Evolutionary conservation across 2,113 vertebrate species (phyloP).

Genomic region (Hemiprocne comata): DNA sequence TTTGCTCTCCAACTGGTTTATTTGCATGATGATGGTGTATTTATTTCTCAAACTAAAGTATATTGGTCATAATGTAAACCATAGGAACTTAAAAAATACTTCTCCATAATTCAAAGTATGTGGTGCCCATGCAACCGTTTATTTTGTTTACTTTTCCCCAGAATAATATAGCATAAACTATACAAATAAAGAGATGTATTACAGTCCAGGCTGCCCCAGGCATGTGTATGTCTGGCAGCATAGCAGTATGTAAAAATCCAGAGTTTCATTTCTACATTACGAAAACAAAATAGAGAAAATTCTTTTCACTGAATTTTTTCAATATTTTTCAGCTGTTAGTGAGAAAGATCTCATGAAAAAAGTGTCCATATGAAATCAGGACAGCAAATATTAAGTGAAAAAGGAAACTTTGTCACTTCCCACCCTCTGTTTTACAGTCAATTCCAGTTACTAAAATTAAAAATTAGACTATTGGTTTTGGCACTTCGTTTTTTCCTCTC

Average conservation of each 20-base stretch:
- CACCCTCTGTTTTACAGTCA: not conserved
- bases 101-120: not conserved
- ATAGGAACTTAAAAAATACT: not conserved
- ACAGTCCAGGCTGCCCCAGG: not conserved
- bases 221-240: not conserved
- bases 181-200: not conserved
- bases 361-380: not conserved
- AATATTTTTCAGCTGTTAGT: not conserved
- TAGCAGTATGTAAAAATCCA: not conserved
- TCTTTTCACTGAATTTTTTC: not conserved
- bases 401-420: not conserved
- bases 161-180: not conserved
- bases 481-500: not conserved
- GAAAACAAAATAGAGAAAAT: not conserved
- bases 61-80: not conserved
- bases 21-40: not conserved
- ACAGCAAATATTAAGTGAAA: not conserved
- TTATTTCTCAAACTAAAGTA: not conserved
- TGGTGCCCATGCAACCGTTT: not conserved
- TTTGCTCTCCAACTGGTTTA: not conserved
- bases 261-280: not conserved
- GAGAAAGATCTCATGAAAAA: not conserved
- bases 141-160: not conserved
- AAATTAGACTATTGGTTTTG: constrained; percentile 18
- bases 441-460: constrained; percentile 32